Evolutionary conservation across 2,888 invertebrate genomes (phyloP), one percentile per base, ranked within the genome.

Genomic region (Aphodius sticticus): DNA sequence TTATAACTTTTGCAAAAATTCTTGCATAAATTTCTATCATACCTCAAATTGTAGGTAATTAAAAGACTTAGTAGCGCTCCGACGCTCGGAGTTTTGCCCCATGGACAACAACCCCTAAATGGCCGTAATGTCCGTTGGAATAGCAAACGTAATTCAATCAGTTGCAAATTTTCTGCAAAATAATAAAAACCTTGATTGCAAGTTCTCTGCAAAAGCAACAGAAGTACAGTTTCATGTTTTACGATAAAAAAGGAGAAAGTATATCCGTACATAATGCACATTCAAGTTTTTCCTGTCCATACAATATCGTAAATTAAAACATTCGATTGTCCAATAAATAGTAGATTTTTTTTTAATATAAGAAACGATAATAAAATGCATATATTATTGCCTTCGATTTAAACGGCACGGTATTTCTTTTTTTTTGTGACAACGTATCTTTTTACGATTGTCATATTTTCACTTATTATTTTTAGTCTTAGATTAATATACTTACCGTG

Each of bases 161-260:
- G 26, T 26, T 26, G 26, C 26, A 26, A 26, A 26, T 26, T 26
- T 26, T 26, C 26, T 26, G 26, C 26, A 26, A 26, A 26, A 26
- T 26, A 26, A 26, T 26, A 26, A 26, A 26, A 26, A 3, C 26
- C 26, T 53, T 53, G 53, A 53, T 9, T 53, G 12, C 12, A 7
- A 53, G 2, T 53, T 53, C 1, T 53, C 7, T 53, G 7, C 53
- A 53, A 7, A 53, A 53, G 7, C 7, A 53, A 9, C 53, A 53
- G 9, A 9, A 53, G 53, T 53, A 53, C 12, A 53, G 53, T 53
- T 53, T 9, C 53, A 53, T 53, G 53, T 53, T 2, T 53, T 12
- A 53, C 53, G 53, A 53, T 53, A 53, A 53, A 53, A 53, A 53
- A 53, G 53, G 53, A 53, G 53, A 53, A 53, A 53, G 53, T 53